Evolutionary conservation across 2,113 vertebrate genomes (phyloP), one percentile per base, ranked within the genome.

Genomic region (Nothocercus nigrocapillus): DNA sequence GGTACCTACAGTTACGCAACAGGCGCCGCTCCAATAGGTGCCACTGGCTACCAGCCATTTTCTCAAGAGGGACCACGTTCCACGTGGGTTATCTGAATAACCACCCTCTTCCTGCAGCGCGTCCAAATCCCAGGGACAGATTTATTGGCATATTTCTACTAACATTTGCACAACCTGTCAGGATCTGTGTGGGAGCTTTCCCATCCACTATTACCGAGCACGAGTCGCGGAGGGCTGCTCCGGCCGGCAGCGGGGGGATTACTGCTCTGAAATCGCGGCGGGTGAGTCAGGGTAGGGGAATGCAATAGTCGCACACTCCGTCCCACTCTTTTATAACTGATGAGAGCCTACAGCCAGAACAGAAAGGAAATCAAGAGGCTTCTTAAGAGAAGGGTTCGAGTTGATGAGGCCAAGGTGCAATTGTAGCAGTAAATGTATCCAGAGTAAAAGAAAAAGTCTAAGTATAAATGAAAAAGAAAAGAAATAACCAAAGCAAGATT

Each of bases 161-260:
- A 97, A 97, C 97, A 97, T 98, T 98, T 98, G 97, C 97, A 49
- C 86, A 96, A 98, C 97, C 98, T 96, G 96, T 88, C 59, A 68
- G 62, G 96, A 97, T 94, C 96, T 40, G 59, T 75, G 96, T 95
- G 95, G 96, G 96, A 97, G 95, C 98, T 94, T 78, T 67, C 75
- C 67, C 93, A 95, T 81, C 93, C 91, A 97, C 73, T 78, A 80
- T 88, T 95, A 85, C 88, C 42, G 89, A 91, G 75, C 94, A 89
- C 62, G 34, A 97, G 97, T 61, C 92, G 88, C 4, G 1, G 93
- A 96, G 96, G 96, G 91, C 91, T 92, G 96, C 93, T 95, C 93
- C 93, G 94, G 96, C 82, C 10, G 82, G 93, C 96, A 96, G 96
- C 34, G 93, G 94, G 94, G 91, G 95, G 95, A 93, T 95, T 94